Conservation (phyloP, 1,140 invertebrate genomes). For the Holcopasites calliopsidis region DNA sequence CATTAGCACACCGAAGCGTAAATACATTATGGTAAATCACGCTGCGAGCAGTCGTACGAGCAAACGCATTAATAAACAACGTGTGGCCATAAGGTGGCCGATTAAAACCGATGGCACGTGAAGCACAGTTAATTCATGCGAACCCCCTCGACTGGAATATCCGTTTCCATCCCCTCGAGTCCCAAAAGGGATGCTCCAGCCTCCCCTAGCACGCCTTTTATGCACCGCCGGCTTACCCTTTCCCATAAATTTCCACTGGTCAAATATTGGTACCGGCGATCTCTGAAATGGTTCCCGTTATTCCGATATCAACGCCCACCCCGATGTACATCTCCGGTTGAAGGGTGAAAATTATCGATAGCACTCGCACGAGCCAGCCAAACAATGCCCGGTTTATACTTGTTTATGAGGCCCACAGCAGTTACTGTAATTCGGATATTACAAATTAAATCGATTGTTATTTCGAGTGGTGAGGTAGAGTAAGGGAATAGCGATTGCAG, state of each 20-base stretch:
- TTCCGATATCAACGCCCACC: slow-evolving; percentile 31
- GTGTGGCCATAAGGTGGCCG: slow-evolving; percentile 63
- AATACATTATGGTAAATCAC: slow-evolving; percentile 66
- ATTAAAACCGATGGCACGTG: slow-evolving; percentile 67
- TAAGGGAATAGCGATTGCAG: neutral
- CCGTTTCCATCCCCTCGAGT: slow-evolving; percentile 43
- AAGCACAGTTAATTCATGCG: slow-evolving; percentile 70
- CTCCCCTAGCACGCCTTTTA: slow-evolving; percentile 64
- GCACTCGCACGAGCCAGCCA: neutral
- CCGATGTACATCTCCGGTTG: slow-evolving; percentile 5
- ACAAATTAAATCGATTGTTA: slow-evolving; percentile 18
- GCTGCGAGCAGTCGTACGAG: slow-evolving; percentile 50
- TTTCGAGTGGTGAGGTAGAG: neutral
- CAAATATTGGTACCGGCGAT: slow-evolving; percentile 65
- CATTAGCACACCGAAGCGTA: slow-evolving; percentile 45
- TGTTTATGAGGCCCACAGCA: slow-evolving; percentile 10
- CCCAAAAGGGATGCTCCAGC: slow-evolving; percentile 1
- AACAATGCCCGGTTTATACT: slow-evolving; percentile 28
- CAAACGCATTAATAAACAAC: slow-evolving; percentile 74
- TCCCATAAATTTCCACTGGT: slow-evolving; percentile 60
- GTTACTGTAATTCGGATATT: slow-evolving; percentile 21
- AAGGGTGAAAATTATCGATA: slow-evolving; percentile 42
- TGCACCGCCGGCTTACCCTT: slow-evolving; percentile 51
- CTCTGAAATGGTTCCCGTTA: slow-evolving; percentile 30
- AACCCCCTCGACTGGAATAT: slow-evolving; percentile 32